These are phyloP conservation scores for Chloroclystis v-ata DNA, from an alignment of 2,888 invertebrate species.

Conservation along the genomic window DNA sequence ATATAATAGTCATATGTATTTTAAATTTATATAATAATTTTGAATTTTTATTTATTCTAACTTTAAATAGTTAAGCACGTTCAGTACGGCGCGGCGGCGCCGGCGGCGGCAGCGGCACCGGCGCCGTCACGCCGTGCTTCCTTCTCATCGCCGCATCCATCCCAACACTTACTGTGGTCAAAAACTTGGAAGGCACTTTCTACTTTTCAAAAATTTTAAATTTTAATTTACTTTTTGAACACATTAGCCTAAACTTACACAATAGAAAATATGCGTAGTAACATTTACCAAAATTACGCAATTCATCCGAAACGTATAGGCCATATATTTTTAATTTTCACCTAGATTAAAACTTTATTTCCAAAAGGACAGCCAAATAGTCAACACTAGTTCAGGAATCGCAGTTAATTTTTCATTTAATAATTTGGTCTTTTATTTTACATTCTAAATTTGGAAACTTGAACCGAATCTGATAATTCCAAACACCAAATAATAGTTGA, in stretches of 20 bases:
- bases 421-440: constrained; percentile 75
- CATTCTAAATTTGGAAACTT: constrained; percentile 73
- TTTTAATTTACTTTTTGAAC: constrained; percentile 81
- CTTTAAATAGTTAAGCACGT: constrained; percentile 71
- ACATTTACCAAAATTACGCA: constrained; percentile 78
- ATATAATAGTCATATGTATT: constrained; percentile 78
- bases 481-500: constrained; percentile 70
- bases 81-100: constrained; percentile 38
- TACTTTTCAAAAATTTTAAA: constrained; percentile 80
- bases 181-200: constrained; percentile 89
- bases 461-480: constrained; percentile 70
- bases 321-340: constrained; percentile 65
- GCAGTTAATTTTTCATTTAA: constrained; percentile 63
- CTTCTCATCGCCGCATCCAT: constrained; percentile 70
- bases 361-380: constrained; percentile 77
- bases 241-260: constrained; percentile 84
- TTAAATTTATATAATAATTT: constrained; percentile 77
- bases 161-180: constrained; percentile 80
- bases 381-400: constrained; percentile 70
- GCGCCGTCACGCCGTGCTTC: constrained; percentile 29
- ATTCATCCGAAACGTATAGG: constrained; percentile 75
- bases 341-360: constrained; percentile 67
- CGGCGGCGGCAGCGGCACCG: background rate
- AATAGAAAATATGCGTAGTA: constrained; percentile 79
- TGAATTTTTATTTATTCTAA: constrained; percentile 75